A percentile compares a stretch with the other conserved stretches of the same genome.
Conservation (phyloP, 2,888 invertebrate genomes). For the Opisthograptis luteolata region DNA sequence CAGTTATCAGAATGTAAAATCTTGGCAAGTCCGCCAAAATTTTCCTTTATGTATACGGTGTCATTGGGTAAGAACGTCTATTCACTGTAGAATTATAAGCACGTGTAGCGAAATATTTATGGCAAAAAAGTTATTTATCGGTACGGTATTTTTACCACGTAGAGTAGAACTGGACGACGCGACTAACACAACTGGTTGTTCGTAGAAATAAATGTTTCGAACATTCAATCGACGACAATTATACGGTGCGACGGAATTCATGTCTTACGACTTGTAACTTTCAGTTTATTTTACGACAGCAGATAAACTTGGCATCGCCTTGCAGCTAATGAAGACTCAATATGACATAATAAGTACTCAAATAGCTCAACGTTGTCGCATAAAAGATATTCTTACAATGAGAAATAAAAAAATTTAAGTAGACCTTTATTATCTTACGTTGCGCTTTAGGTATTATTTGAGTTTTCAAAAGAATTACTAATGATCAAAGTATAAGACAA, state of each 20-base stretch:
- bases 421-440: background rate
- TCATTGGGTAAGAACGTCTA: background rate
- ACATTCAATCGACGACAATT: constrained; percentile 27
- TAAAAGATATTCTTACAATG: constrained; percentile 3
- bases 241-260: constrained; percentile 17
- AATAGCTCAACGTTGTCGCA: constrained; percentile 26
- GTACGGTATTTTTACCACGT: constrained; percentile 7
- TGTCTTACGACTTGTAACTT: constrained; percentile 22
- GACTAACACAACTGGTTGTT: constrained; percentile 25
- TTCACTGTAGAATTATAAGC: background rate
- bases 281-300: constrained; percentile 33
- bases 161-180: constrained; percentile 10
- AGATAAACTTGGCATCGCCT: constrained; percentile 38
- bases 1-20: background rate
- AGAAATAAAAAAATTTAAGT: too few species aligned
- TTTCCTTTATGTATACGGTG: too few species aligned
- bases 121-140: background rate
- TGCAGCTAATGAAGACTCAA: constrained; percentile 38
- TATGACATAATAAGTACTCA: constrained; percentile 35
- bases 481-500: too few species aligned
- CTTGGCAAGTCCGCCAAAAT: background rate
- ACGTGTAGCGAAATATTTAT: background rate
- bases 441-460: background rate
- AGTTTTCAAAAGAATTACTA: too few species aligned
- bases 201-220: constrained; percentile 31